A percentile compares a stretch with the other conserved stretches of the same genome.
phyloP scores from a whole-genome alignment of 2,113 vertebrate genomes.

The Cynocephalus volans region DNA sequence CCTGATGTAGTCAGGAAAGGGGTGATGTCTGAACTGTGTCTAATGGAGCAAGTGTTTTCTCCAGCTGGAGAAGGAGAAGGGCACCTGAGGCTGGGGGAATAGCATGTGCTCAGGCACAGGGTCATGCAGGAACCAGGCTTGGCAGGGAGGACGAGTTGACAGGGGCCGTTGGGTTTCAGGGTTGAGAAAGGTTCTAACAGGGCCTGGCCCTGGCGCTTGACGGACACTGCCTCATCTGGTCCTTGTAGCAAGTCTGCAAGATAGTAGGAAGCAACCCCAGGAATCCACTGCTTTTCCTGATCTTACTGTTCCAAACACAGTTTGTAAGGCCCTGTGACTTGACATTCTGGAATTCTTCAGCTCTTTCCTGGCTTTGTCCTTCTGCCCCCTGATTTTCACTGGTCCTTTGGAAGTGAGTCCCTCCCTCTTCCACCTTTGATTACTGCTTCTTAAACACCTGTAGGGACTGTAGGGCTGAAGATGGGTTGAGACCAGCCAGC shows the following conservation, averaged over 20 bases:
- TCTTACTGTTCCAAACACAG: not conserved
- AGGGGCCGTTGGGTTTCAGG: not conserved
- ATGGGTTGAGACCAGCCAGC: not conserved
- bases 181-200: not conserved
- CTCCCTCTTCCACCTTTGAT: not conserved
- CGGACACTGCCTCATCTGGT: not conserved
- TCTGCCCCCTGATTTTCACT: not conserved
- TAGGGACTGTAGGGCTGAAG: not conserved
- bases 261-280: not conserved
- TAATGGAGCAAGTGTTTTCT: not conserved
- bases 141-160: not conserved
- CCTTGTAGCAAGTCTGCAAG: not conserved
- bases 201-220: not conserved
- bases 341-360: not conserved
- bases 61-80: not conserved
- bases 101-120: not conserved
- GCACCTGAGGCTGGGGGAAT: not conserved
- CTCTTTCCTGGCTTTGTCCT: not conserved
- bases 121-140: not conserved
- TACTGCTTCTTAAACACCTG: not conserved
- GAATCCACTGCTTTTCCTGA: not conserved
- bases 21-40: not conserved
- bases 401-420: not conserved
- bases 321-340: not conserved
- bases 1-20: not conserved